Evolutionary conservation across 2,113 vertebrate genomes (phyloP), one percentile per base, ranked within the genome.

Genomic region (Cyanoramphus novaezelandiae): DNA sequence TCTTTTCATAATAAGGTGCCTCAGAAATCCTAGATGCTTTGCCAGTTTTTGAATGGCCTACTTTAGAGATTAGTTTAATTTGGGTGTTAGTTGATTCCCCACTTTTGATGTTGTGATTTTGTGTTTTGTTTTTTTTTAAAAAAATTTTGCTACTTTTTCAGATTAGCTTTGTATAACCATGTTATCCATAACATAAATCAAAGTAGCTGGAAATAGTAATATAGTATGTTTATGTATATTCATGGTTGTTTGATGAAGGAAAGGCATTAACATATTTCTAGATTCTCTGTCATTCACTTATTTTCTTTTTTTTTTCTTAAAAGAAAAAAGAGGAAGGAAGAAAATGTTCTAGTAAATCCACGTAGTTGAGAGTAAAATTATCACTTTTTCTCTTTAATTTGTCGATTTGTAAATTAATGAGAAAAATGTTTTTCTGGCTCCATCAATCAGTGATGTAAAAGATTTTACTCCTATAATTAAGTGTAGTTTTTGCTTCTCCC

Each of bases 101-200:
- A 21, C 29, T 75, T 41, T 53, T 81, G 43, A 7, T 83, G 31
- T 21, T 69, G 18, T 55, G 35, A n/a, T 63, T 29, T 35, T 72
- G 64, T 70, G 37, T 86, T 44, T 43, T 65, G 16, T 10, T 71
- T 74, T 47, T 53, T 43, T 57, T 62, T n/a, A n/a, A n/a, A 53
- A 39, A 35, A 17, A 17, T n/a, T 55, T 60, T 71, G 28, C 37
- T 63, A 67, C 60, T 92, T 71, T 52, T 67, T 35, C 68, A 71
- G 82, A 86, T 92, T 79, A 86, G 69, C 62, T 96, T 95, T 88
- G 71, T 93, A 81, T 81, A 96, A 97, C 92, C 72, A 82, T 53
- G 35, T 82, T 94, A 92, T 88, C 93, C 55, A 44, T 86, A 92
- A 88, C 55, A 88, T 50, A 93, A 95, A 95, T 88, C 85, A 94